A percentile compares a stretch with the other conserved stretches of the same genome.
phyloP scores from a whole-genome alignment of 2,113 vertebrate species.

The Coturnix japonica region DNA sequence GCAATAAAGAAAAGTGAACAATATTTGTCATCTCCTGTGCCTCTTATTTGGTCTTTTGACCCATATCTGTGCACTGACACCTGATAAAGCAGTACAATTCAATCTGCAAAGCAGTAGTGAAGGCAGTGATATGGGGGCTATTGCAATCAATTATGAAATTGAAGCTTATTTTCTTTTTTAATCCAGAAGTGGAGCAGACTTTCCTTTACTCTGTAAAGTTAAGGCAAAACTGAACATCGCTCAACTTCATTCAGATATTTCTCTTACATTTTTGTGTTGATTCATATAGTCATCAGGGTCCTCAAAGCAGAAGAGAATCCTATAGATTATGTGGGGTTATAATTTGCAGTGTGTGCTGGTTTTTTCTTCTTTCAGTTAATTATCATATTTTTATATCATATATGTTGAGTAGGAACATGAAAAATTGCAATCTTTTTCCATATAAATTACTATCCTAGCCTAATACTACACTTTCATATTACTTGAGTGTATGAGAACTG shows the following conservation, averaged over 20 bases:
- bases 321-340: neutral
- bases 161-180: neutral
- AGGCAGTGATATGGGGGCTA: neutral
- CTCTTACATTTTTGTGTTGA: neutral
- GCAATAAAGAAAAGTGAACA: neutral
- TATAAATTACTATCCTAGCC: neutral
- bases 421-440: neutral
- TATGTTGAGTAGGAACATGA: neutral
- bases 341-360: neutral
- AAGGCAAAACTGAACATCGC: neutral
- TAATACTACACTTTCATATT: neutral
- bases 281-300: neutral
- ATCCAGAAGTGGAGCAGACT: neutral
- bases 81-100: neutral
- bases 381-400: neutral
- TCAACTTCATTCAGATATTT: neutral
- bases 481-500: neutral
- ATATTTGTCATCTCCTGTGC: neutral
- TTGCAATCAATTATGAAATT: neutral
- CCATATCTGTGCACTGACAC: neutral
- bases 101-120: neutral
- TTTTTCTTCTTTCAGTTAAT: neutral
- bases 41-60: neutral
- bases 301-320: neutral
- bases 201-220: neutral